A percentile compares a stretch with the other conserved stretches of the same genome.
Evolutionary conservation across 2,113 vertebrate species (phyloP).

Genomic region (Porphyrio hochstetteri): DNA sequence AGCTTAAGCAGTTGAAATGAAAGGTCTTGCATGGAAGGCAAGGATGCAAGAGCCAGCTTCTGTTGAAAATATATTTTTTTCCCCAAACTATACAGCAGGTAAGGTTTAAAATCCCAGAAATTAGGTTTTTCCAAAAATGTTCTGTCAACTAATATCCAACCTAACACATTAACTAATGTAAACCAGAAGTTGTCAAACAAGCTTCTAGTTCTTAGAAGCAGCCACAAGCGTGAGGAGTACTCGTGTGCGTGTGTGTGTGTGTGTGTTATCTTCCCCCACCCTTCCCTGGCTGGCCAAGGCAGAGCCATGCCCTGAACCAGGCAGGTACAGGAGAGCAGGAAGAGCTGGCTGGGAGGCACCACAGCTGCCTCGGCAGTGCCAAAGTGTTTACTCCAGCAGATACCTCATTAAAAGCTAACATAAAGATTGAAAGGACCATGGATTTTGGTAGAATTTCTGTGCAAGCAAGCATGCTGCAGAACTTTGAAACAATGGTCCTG

Average conservation of each 20-base stretch:
- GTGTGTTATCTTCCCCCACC: not conserved
- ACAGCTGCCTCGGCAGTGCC: accelerated
- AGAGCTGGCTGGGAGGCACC: not conserved
- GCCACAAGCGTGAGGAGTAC: not conserved
- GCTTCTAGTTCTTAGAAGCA: not conserved
- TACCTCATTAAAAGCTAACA: not conserved
- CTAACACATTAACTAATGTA: not conserved
- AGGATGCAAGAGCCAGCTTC: not conserved
- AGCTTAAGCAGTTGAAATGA: not conserved
- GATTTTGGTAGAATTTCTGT: not conserved
- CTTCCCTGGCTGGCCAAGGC: no score
- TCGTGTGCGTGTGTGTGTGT: no score
- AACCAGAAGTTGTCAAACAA: not conserved
- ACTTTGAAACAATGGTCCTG: not conserved
- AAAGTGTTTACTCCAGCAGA: not conserved
- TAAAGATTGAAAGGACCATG: not conserved
- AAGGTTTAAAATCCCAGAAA: not conserved
- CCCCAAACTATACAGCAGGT: not conserved
- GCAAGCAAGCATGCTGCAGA: not conserved
- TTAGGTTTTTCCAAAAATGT: not conserved
- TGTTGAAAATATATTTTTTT: not conserved
- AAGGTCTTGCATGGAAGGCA: not conserved
- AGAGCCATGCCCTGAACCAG: not conserved
- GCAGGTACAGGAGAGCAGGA: no score
- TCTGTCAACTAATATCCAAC: not conserved